These are phyloP conservation scores for Irena cyanogastra DNA, from an alignment of 2,113 vertebrate species.

Conservation along the genomic window DNA sequence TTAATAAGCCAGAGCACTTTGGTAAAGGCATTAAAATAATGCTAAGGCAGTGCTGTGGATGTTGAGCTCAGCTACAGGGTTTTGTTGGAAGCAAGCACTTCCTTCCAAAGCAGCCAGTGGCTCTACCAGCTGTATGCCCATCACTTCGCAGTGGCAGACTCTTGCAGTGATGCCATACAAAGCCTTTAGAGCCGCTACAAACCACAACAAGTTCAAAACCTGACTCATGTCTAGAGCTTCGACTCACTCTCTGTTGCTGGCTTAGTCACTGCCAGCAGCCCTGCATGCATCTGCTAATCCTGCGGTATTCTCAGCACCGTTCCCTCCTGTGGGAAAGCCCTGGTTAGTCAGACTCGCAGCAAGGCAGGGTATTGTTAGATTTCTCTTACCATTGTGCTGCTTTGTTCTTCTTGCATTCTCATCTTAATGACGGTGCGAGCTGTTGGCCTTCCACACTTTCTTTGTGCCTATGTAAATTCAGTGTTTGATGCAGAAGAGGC, in stretches of 20 bases:
- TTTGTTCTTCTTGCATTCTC: constrained; percentile 25
- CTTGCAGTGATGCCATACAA: neutral
- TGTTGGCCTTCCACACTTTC: constrained; percentile 12
- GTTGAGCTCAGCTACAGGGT: neutral
- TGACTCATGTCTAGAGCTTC: constrained; percentile 22
- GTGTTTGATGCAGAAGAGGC: constrained; percentile 55
- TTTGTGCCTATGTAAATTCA: constrained; percentile 38
- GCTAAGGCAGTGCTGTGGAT: neutral
- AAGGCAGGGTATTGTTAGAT: neutral
- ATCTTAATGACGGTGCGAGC: neutral
- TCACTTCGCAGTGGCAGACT: neutral
- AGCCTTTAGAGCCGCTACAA: constrained; percentile 8
- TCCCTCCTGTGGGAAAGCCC: constrained; percentile 40
- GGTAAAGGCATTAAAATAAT: neutral
- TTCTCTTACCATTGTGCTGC: constrained; percentile 57
- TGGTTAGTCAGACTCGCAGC: constrained; percentile 10
- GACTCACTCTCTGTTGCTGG: neutral
- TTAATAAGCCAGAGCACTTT: neutral
- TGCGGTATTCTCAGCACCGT: neutral
- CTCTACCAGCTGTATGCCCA: neutral
- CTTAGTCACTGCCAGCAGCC: constrained; percentile 33
- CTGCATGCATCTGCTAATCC: constrained; percentile 28
- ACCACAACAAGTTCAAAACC: constrained; percentile 27
- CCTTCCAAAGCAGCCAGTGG: neutral
- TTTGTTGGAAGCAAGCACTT: neutral